Percentiles rank a stretch among this genome's conserved stretches.
Evolutionary conservation across 2,888 invertebrate species (phyloP).

Genomic region (Andrena chrysosceles): DNA sequence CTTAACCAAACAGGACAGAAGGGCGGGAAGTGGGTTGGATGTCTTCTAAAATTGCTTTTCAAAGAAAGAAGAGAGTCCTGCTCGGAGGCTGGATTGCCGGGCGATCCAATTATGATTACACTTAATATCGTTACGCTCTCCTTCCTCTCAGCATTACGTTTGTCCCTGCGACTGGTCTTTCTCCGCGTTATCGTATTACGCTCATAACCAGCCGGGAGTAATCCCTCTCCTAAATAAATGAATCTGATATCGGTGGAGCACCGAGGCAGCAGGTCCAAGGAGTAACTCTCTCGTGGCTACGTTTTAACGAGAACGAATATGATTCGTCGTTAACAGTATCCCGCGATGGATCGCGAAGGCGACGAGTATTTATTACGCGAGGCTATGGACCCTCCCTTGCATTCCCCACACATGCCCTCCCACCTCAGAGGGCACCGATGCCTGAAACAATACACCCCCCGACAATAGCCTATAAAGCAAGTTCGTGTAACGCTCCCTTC

Average conservation of each 20-base stretch:
- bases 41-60: neutral
- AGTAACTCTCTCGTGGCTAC: neutral
- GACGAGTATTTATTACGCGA: conserved; percentile 41
- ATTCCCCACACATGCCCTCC: neutral
- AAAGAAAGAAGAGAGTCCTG: neutral
- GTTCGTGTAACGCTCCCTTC: conserved; percentile 41
- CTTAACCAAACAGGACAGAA: too few species aligned
- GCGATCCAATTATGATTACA: neutral
- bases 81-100: neutral
- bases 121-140: neutral
- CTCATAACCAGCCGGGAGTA: neutral
- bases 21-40: too few species aligned
- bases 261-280: neutral
- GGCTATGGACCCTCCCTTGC: conserved; percentile 18
- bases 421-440: conserved; percentile 13
- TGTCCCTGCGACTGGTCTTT: neutral
- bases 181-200: neutral
- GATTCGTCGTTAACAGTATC: conserved; percentile 21
- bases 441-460: conserved; percentile 31
- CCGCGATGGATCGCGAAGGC: neutral
- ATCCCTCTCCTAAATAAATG: neutral
- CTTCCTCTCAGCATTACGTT: neutral
- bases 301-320: conserved; percentile 32
- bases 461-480: conserved; percentile 64
- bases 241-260: neutral